These are phyloP conservation scores for Anas capensis DNA, from an alignment of 2,797 vertebrate genomes.

Conservation along the genomic window DNA sequence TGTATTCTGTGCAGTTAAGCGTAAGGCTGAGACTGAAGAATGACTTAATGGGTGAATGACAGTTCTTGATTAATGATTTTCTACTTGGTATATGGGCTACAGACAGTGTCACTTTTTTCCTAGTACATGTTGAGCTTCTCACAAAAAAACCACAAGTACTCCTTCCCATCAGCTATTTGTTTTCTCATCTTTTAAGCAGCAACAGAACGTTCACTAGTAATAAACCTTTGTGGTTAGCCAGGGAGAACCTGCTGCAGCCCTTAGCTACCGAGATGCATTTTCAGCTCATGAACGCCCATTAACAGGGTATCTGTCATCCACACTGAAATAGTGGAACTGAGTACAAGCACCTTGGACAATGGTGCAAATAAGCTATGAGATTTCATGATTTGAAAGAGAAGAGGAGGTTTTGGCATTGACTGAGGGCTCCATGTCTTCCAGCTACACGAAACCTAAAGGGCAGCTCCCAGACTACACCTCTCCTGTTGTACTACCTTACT, in stretches of 20 bases:
- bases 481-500: conserved; percentile 92
- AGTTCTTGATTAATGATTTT: not conserved
- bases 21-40: not conserved
- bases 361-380: not conserved
- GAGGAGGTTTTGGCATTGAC: not conserved
- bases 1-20: not conserved
- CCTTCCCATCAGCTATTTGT: not conserved
- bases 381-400: not conserved
- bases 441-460: conserved; percentile 98
- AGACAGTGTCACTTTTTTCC: not conserved
- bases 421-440: conserved; percentile 67
- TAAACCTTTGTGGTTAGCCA: not conserved
- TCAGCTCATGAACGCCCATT: not conserved
- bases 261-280: not conserved
- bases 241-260: not conserved
- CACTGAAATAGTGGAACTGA: not conserved
- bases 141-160: not conserved
- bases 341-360: fast-evolving
- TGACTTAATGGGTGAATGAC: not conserved
- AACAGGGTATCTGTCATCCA: not conserved
- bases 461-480: conserved; percentile 97
- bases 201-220: not conserved
- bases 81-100: not conserved
- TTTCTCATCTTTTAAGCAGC: not conserved
- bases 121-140: not conserved